Evolutionary conservation across 2,113 vertebrate genomes (phyloP), one percentile per base, ranked within the genome.

Genomic region (Theristicus caerulescens): DNA sequence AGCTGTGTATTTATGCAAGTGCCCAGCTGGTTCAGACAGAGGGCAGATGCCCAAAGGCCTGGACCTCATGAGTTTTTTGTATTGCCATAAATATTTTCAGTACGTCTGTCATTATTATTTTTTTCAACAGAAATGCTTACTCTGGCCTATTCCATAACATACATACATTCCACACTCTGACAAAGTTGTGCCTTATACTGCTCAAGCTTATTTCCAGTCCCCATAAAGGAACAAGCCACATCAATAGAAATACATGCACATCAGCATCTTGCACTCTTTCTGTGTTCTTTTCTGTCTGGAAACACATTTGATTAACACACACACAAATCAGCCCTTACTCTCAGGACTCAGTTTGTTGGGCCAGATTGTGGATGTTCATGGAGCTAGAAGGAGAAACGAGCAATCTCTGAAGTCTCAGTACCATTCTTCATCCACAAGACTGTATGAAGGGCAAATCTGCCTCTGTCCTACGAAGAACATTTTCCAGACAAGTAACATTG

Each of bases 391-490:
- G 13, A 91, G 32, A 87, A 82, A 72, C 3, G 20, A 40, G 5
- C 18, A 29, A 2, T 55, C 81, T 89, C 40, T 18, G 10, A 55
- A 61, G 16, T 36, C 27, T 52, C 36, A 54, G 16, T 44, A 26
- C 16, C 21, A 19, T 20, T 71, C 65, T 25, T 67, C 54, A 40
- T n/a, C 65, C 8, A 27, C 34, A 42, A 44, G 40, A 11, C 25
- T 51, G 9, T 36, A 32, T 13, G 13, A 67, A 69, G 27, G 15
- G 9, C 12, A 87, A 69, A 79, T 49, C 57, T 82, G 13, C 14
- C 52, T 36, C 36, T 54, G 40, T 22, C 31, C 14, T 79, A 40
- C 0, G 0, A 59, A 64, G 57, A 77, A 38, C 3, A 3, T 20
- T 90, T 52, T 72, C 62, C 55, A 84, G 52, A 24, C 16, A 59